Percentiles rank a stretch among this genome's conserved stretches.
phyloP scores from a whole-genome alignment of 2,888 invertebrate genomes.

The Sphaeridia pumilis region DNA sequence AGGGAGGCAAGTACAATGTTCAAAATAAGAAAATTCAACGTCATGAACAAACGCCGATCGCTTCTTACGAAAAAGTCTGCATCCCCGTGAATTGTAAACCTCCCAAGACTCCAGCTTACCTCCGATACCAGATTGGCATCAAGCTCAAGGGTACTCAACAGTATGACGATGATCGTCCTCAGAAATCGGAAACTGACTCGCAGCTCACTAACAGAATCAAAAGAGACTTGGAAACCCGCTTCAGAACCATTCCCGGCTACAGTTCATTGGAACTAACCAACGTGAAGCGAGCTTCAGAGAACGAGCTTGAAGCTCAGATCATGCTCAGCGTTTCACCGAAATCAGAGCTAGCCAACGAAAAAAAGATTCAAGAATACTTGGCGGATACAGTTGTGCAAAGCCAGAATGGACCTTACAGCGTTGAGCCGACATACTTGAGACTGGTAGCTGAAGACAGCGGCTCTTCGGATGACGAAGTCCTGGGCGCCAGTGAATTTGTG shows the following conservation, averaged over 20 bases:
- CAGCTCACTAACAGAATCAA: conserved; percentile 53
- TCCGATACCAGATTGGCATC: conserved; percentile 30
- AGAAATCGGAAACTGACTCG: background rate
- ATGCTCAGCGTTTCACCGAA: conserved; percentile 60
- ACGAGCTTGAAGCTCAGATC: conserved; percentile 62
- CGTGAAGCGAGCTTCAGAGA: conserved; percentile 50
- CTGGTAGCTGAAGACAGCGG: conserved; percentile 21
- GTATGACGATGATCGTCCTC: conserved; percentile 5
- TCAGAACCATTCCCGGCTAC: conserved; percentile 58
- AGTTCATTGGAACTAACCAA: conserved; percentile 56
- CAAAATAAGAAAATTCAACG: conserved; percentile 76
- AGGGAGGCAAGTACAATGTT: conserved; percentile 68
- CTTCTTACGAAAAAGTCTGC: conserved; percentile 66
- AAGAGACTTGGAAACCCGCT: conserved; percentile 51
- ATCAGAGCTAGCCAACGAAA: conserved; percentile 42
- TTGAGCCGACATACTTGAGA: conserved; percentile 68
- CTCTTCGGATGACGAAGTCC: conserved; percentile 18
- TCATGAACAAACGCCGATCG: conserved; percentile 58
- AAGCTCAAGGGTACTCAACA: conserved; percentile 41
- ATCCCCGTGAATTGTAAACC: conserved; percentile 44
- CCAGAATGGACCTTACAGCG: conserved; percentile 61
- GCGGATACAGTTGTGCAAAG: conserved; percentile 59
- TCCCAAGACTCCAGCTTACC: conserved; percentile 43
- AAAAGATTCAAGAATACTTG: conserved; percentile 48
- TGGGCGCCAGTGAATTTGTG: background rate